These are phyloP conservation scores for Subanguina moxae DNA, from an alignment of 1,140 invertebrate species.

Conservation along the genomic window DNA sequence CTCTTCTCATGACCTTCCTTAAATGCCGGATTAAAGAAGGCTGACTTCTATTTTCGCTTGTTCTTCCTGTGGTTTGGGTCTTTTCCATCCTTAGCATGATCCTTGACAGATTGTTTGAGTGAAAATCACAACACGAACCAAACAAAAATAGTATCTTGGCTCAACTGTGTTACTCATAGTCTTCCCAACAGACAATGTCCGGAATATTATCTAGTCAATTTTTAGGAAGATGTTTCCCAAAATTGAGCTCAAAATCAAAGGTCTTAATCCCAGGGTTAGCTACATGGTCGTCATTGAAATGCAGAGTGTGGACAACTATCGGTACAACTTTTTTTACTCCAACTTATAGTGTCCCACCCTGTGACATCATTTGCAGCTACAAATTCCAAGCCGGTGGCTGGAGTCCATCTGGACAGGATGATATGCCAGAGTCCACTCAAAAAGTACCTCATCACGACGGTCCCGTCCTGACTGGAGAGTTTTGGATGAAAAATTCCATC, in stretches of 20 bases:
- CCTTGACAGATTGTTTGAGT: no score
- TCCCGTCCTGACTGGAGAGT: constrained; percentile 19
- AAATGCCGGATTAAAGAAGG: no score
- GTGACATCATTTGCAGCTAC: constrained; percentile 18
- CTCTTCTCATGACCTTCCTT: no score
- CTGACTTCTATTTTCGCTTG: no score
- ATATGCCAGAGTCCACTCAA: constrained; percentile 4
- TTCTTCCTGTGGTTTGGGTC: no score
- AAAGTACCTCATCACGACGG: constrained; percentile 29
- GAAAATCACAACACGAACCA: no score
- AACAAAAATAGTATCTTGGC: no score
- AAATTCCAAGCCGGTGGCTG: constrained; percentile 34
- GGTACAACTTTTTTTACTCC: constrained; percentile 16
- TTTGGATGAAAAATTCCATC: constrained; percentile 23
- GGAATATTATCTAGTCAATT: no score
- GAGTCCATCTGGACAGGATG: constrained; percentile 31
- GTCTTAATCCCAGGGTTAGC: constrained; percentile 25
- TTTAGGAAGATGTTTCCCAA: constrained; percentile 45
- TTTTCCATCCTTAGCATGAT: no score
- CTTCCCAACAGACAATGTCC: no score
- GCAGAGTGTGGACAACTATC: constrained; percentile 19
- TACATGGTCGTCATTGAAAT: constrained; percentile 29
- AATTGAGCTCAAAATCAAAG: constrained; percentile 26
- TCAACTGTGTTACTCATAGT: no score
- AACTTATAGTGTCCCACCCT: background rate